A percentile compares a stretch with the other conserved stretches of the same genome.
These are phyloP conservation scores for Lasioglossum oenotherae DNA, from an alignment of 2,888 invertebrate species.

Conservation along the genomic window DNA sequence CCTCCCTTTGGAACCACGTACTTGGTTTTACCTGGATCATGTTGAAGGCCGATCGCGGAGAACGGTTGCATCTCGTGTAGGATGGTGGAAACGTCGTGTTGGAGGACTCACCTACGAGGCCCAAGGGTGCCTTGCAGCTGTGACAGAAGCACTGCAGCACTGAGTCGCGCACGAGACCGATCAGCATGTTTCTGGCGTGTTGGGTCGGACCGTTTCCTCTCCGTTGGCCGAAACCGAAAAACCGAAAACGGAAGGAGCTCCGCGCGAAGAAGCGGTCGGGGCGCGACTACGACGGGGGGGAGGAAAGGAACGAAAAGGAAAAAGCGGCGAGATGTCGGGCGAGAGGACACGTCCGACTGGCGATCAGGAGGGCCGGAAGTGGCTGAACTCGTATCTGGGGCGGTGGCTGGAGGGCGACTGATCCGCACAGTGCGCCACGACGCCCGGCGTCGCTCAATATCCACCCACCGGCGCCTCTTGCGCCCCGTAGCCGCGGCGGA, in stretches of 20 bases:
- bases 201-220: conserved; percentile 8
- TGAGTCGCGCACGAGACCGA: conserved; percentile 95
- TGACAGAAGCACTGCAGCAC: conserved; percentile 97
- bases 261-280: conserved; percentile 1
- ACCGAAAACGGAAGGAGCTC: conserved; percentile 17
- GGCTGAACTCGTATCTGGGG: conserved; percentile 85
- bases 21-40: neutral
- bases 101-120: conserved; percentile 80
- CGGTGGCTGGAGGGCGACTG: conserved; percentile 88
- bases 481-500: conserved; percentile 47
- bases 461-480: conserved; percentile 80
- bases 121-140: conserved; percentile 93
- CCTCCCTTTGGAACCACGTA: neutral
- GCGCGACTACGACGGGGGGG: neutral
- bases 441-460: conserved; percentile 87
- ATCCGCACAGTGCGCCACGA: conserved; percentile 85
- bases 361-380: conserved; percentile 81
- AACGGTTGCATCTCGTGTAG: conserved; percentile 46
- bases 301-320: conserved; percentile 16
- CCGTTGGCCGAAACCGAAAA: conserved; percentile 9
- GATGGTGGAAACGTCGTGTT: neutral
- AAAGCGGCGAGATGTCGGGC: conserved; percentile 70
- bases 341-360: conserved; percentile 75
- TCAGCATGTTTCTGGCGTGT: conserved; percentile 88
- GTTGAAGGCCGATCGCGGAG: neutral